A percentile compares a stretch with the other conserved stretches of the same genome.
Evolutionary conservation across 2,888 invertebrate species (phyloP).

Genomic region (Pheosia tremula): DNA sequence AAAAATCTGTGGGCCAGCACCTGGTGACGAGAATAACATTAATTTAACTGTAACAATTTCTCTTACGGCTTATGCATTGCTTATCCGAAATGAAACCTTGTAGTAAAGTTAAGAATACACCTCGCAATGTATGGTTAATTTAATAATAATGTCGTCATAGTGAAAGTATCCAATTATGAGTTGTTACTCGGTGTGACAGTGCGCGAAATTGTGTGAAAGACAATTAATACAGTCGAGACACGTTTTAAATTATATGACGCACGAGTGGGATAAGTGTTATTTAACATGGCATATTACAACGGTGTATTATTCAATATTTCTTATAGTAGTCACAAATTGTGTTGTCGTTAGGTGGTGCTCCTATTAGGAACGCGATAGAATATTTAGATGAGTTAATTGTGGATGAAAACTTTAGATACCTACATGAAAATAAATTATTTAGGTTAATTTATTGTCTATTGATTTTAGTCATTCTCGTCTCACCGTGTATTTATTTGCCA

Average conservation of each 20-base stretch:
- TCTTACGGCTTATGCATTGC: conserved; percentile 20
- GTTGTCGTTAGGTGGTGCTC: neutral
- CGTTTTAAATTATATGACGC: conserved; percentile 46
- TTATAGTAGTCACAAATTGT: neutral
- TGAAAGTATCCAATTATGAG: conserved; percentile 51
- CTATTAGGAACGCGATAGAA: no score
- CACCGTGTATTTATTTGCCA: no score
- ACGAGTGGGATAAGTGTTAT: conserved; percentile 36
- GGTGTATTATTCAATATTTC: conserved; percentile 20
- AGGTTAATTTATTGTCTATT: no score
- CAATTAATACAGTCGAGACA: conserved; percentile 60
- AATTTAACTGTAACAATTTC: conserved; percentile 13
- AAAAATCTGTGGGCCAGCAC: conserved; percentile 35
- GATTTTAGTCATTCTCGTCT: no score
- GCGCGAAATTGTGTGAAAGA: conserved; percentile 70
- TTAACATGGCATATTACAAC: conserved; percentile 45
- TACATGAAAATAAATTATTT: no score
- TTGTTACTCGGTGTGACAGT: conserved; percentile 65
- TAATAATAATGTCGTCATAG: conserved; percentile 42
- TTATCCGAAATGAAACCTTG: neutral
- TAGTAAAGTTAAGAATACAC: conserved; percentile 1
- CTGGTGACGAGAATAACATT: conserved; percentile 31
- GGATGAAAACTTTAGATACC: no score
- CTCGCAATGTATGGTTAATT: conserved; percentile 21
- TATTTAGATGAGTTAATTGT: no score